A percentile compares a stretch with the other conserved stretches of the same genome.
Evolutionary conservation across 2,113 vertebrate genomes (phyloP).

Genomic region (Numida meleagris): DNA sequence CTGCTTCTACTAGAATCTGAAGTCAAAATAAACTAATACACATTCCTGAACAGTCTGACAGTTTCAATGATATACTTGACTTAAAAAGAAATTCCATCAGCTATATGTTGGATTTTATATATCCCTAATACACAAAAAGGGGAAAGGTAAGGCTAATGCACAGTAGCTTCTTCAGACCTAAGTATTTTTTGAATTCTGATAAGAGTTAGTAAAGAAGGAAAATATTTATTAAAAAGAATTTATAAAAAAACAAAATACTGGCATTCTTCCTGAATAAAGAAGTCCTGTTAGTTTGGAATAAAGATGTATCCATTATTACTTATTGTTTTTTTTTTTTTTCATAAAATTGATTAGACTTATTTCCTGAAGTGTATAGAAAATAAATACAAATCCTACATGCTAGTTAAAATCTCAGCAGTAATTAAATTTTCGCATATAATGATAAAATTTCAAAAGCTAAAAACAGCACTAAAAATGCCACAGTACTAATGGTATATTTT

Average conservation of each 20-base stretch:
- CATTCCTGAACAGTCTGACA: neutral
- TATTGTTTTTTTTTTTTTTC: neutral
- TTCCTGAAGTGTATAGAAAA: neutral
- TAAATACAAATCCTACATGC: neutral
- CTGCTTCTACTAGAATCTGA: conserved; percentile 15
- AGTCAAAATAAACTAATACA: conserved; percentile 11
- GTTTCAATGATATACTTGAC: neutral
- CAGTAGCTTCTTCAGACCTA: neutral
- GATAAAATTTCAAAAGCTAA: neutral
- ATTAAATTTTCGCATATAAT: neutral
- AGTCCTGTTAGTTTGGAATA: neutral
- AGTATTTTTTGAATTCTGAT: neutral
- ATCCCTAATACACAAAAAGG: conserved; percentile 8
- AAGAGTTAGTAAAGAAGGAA: neutral
- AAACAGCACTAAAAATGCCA: neutral
- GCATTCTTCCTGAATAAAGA: neutral
- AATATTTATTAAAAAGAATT: neutral
- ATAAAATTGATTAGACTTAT: neutral
- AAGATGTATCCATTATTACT: neutral
- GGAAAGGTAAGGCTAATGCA: neutral
- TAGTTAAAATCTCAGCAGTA: neutral
- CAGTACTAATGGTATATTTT: neutral
- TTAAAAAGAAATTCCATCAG: neutral
- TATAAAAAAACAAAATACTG: neutral
- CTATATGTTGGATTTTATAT: neutral